phyloP scores from a whole-genome alignment of 2,797 vertebrate genomes.

The Sebastes oblongus region DNA sequence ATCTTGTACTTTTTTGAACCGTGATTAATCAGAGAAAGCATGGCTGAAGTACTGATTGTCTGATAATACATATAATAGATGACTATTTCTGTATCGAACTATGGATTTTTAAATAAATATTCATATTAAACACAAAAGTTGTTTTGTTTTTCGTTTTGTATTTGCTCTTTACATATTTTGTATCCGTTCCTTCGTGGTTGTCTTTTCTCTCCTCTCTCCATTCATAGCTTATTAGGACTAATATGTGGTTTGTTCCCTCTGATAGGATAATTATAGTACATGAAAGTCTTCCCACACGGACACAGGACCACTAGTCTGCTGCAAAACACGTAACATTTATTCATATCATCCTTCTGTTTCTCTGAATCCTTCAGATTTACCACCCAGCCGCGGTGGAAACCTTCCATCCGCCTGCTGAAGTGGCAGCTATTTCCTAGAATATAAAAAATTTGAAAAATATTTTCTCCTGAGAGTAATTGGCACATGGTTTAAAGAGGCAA shows the following conservation, averaged over 20 bases:
- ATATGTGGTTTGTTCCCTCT: slow-evolving; percentile 14
- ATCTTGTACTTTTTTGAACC: slow-evolving; percentile 83
- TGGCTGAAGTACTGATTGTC: slow-evolving; percentile 85
- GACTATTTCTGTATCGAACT: slow-evolving; percentile 90
- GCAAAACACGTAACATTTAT: not conserved
- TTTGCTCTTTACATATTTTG: not conserved
- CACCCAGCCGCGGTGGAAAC: not conserved
- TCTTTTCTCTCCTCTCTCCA: not conserved
- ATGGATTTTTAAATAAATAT: slow-evolving; percentile 93
- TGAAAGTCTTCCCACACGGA: not conserved
- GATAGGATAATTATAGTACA: slow-evolving; percentile 15
- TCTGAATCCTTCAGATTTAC: not conserved
- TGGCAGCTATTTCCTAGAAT: not conserved
- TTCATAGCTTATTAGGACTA: not conserved
- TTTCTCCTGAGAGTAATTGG: not conserved
- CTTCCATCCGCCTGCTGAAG: not conserved
- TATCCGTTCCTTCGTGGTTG: not conserved
- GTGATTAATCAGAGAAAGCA: slow-evolving; percentile 84
- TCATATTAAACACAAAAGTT: slow-evolving; percentile 78
- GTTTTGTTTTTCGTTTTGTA: not conserved
- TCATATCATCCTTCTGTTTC: not conserved
- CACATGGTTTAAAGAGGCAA: slow-evolving; percentile 15
- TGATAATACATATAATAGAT: slow-evolving; percentile 83
- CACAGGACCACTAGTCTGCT: not conserved
- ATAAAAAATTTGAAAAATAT: not conserved